These are phyloP conservation scores for Istiophorus platypterus DNA, from an alignment of 2,113 vertebrate genomes.

Conservation along the genomic window DNA sequence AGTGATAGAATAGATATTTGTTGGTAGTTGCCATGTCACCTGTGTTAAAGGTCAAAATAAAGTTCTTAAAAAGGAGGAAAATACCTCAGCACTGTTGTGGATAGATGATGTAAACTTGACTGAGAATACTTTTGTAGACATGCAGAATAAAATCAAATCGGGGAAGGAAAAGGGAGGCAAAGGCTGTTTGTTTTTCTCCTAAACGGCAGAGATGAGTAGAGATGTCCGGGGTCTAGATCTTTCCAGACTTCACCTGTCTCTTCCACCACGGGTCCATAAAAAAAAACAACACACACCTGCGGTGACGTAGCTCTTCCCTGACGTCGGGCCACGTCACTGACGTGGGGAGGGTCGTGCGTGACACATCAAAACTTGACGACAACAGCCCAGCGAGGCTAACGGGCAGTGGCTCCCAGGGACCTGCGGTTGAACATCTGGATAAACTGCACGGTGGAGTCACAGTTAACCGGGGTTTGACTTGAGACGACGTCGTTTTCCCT, in stretches of 20 bases:
- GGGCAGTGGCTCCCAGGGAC: neutral
- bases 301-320: neutral
- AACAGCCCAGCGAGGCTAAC: conserved; percentile 28
- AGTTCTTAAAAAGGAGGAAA: no score
- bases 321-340: neutral
- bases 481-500: neutral
- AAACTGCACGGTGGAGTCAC: rapidly evolving
- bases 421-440: neutral
- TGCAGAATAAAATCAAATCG: no score
- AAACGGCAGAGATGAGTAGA: neutral
- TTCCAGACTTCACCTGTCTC: conserved; percentile 40
- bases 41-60: neutral
- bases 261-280: neutral
- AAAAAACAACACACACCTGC: conserved; percentile 26
- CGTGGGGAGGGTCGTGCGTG: conserved; percentile 38
- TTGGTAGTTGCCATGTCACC: neutral
- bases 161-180: neutral
- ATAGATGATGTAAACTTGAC: no score
- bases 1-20: neutral
- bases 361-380: conserved; percentile 58
- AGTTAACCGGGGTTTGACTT: neutral
- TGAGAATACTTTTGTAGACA: no score
- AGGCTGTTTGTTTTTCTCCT: neutral
- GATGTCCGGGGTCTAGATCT: neutral
- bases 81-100: no score